Evolutionary conservation across 2,797 vertebrate species (phyloP).

Genomic region (Fistularia tabacaria): DNA sequence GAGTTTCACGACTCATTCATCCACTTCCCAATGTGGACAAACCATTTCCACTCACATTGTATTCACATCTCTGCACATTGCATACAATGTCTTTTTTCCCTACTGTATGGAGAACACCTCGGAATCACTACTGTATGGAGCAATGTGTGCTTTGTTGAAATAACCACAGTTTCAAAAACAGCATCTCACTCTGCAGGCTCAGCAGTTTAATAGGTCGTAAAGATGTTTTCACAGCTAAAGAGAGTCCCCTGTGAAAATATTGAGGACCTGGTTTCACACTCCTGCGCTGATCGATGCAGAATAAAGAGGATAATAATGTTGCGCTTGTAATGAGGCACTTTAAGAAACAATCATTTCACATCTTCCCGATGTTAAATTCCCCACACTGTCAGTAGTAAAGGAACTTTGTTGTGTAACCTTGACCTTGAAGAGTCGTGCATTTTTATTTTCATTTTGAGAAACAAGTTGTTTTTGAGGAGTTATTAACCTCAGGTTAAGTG

Average conservation of each 20-base stretch:
- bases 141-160: not conserved
- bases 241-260: conserved; percentile 63
- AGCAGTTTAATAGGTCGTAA: conserved; percentile 22
- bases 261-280: conserved; percentile 46
- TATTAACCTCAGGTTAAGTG: conserved; percentile 56
- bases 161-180: not conserved
- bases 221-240: conserved; percentile 42
- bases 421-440: conserved; percentile 48
- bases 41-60: conserved; percentile 43
- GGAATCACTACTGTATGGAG: conserved; percentile 12
- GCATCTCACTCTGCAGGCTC: conserved; percentile 11
- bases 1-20: conserved; percentile 33
- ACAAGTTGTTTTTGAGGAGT: conserved; percentile 55
- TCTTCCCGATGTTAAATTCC: conserved; percentile 6
- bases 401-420: conserved; percentile 23
- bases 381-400: no score
- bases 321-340: conserved; percentile 52
- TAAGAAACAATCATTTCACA: conserved; percentile 35
- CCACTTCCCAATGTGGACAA: conserved; percentile 20
- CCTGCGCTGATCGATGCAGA: conserved; percentile 38
- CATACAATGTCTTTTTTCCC: conserved; percentile 55
- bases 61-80: conserved; percentile 36
- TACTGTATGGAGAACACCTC: conserved; percentile 10
- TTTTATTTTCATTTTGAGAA: conserved; percentile 54
- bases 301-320: conserved; percentile 31